Evolutionary conservation across 2,888 invertebrate species (phyloP).

Genomic region (Sphaerophoria rueppellii): DNA sequence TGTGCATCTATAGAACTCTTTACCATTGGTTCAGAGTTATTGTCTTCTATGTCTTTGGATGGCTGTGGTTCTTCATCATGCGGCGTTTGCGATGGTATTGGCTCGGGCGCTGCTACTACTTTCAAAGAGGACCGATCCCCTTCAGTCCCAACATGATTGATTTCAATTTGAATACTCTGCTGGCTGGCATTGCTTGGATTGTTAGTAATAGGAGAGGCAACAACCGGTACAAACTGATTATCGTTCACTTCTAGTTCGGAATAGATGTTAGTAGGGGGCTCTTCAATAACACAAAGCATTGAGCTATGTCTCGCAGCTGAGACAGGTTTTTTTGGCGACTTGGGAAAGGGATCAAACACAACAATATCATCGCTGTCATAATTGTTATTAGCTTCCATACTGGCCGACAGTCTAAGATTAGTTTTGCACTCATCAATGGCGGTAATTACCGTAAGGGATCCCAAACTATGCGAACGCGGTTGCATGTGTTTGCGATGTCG

Average conservation of each 20-base stretch:
- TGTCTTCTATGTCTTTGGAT: constrained; percentile 39
- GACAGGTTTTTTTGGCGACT: constrained; percentile 75
- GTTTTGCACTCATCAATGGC: constrained; percentile 77
- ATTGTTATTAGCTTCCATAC: constrained; percentile 77
- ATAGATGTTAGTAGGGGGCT: constrained; percentile 79
- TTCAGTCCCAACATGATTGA: constrained; percentile 75
- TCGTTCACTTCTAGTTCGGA: constrained; percentile 78
- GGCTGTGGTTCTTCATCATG: neutral
- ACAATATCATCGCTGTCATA: constrained; percentile 77
- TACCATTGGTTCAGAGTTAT: constrained; percentile 67
- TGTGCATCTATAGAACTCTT: constrained; percentile 81
- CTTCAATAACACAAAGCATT: constrained; percentile 79
- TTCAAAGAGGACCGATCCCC: neutral
- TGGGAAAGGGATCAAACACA: constrained; percentile 71
- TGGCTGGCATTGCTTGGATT: constrained; percentile 56
- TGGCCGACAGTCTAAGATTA: constrained; percentile 79
- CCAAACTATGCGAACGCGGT: constrained; percentile 80
- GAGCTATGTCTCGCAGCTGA: constrained; percentile 77
- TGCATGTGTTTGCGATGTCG: constrained; percentile 78
- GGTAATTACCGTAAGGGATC: constrained; percentile 82
- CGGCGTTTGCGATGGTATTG: constrained; percentile 31
- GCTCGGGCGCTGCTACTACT: no score
- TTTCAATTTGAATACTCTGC: constrained; percentile 77
- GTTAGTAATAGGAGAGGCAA: constrained; percentile 64
- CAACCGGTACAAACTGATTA: constrained; percentile 71